Evolutionary conservation across 2,888 invertebrate species (phyloP).

Genomic region (Aleiodes leptofemur): DNA sequence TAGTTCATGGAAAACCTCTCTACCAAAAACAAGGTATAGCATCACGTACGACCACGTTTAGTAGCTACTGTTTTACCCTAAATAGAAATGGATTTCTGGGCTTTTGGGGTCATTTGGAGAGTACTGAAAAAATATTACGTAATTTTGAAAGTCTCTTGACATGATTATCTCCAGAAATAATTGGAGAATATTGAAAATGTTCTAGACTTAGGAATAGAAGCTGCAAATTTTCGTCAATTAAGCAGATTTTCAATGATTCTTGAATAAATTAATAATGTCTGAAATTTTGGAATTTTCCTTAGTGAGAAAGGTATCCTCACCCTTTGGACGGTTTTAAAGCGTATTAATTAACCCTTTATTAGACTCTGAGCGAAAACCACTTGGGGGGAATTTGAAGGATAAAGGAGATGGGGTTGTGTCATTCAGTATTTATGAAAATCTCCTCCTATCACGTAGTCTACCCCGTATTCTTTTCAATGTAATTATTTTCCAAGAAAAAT

Average conservation of each 20-base stretch:
- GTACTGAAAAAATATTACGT: background rate
- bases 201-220: background rate
- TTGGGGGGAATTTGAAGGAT: constrained; percentile 68
- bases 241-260: background rate
- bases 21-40: constrained; percentile 2
- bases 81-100: constrained; percentile 9
- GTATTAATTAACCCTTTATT: constrained; percentile 75
- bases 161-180: constrained; percentile 38
- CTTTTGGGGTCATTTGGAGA: constrained; percentile 15
- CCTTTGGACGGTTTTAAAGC: constrained; percentile 69
- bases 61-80: constrained; percentile 34
- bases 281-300: constrained; percentile 19
- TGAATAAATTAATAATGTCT: constrained; percentile 6
- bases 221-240: no score
- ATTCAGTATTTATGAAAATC: constrained; percentile 73
- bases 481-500: constrained; percentile 35
- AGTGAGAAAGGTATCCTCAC: constrained; percentile 49
- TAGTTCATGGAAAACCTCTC: constrained; percentile 31
- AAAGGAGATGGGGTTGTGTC: constrained; percentile 63
- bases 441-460: constrained; percentile 54
- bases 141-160: constrained; percentile 19
- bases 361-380: constrained; percentile 71
- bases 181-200: background rate
- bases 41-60: constrained; percentile 42
- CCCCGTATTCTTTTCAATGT: constrained; percentile 34